Evolutionary conservation across 2,888 invertebrate species (phyloP), one percentile per base, ranked within the genome.

Genomic region (Chironomus tentans): DNA sequence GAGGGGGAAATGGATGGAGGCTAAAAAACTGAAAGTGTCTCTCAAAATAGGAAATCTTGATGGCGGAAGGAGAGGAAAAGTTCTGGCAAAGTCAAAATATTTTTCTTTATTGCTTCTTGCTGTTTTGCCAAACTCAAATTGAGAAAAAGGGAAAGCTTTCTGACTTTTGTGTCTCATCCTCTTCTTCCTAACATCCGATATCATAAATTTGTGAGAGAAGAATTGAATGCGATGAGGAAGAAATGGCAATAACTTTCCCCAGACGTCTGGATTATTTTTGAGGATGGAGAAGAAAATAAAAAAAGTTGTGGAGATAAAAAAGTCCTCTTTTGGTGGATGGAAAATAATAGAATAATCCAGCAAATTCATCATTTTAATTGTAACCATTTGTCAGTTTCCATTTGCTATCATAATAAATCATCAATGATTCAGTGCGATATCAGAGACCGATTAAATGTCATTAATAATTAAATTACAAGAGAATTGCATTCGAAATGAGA

Each of bases 311-410:
- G 4, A n/a, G 15, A 56, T 18, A 56, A 56, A 56, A 56, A 15
- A 5, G 18, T 56, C 56, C 56, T 56, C 56, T 18, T 56, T 18
- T 12, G 22, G 21, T 12, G 24, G 62, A 65, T 12, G 21, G n/a
- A 18, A 65, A 22, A 22, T 65, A 22, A 18, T 18, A 24, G 65
- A 65, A 22, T 7, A 65, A 21, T 22, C 10, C 21, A 13, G 10
- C 15, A 65, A 21, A 65, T 65, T 65, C 65, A 22, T 65, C 65
- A 65, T 65, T 22, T 65, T 65, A 65, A 65, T 65, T 18, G 65
- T 13, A 10, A 65, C 10, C 38, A 38, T 38, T 38, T 38, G 38
- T 38, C 38, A 38, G 10, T 38, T 38, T 4, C 38, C 38, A 38
- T 38, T 38, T 24, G 24, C 12, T 22, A 21, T 65, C 38, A 38